Conservation (phyloP, 2,888 invertebrate genomes). For the Poecilobothrus nobilitatus region DNA sequence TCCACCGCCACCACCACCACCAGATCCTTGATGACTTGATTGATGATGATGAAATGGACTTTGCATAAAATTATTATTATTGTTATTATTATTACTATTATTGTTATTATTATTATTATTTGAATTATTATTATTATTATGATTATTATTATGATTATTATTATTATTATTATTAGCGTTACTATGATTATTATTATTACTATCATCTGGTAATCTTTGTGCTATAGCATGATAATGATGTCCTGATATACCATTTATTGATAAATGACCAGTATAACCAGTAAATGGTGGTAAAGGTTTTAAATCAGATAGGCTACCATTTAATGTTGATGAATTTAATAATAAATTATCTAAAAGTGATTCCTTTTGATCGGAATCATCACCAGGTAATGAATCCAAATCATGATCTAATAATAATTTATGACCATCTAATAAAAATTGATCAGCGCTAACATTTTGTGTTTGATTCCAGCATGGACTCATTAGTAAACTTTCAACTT, state of each 20-base stretch:
- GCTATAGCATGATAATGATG: constrained; percentile 83
- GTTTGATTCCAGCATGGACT: constrained; percentile 61
- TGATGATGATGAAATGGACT: constrained; percentile 27
- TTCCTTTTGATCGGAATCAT: constrained; percentile 40
- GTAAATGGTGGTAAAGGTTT: constrained; percentile 82
- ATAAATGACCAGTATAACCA: constrained; percentile 74
- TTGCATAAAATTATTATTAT: constrained; percentile 22
- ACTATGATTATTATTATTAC: constrained; percentile 69
- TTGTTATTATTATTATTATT: constrained; percentile 1
- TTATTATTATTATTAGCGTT: constrained; percentile 54
- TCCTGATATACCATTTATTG: constrained; percentile 80
- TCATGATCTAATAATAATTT: constrained; percentile 52
- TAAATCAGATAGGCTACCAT: constrained; percentile 62
- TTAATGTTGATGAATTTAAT: constrained; percentile 48
- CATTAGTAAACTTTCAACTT: constrained; percentile 64
- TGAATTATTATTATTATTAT: constrained; percentile 15
- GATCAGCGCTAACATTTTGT: constrained; percentile 45
- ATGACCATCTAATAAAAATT: constrained; percentile 49
- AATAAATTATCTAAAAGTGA: constrained; percentile 59
- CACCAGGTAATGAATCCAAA: constrained; percentile 47
- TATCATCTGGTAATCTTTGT: constrained; percentile 63
- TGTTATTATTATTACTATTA: constrained; percentile 8
- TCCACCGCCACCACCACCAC: constrained; percentile 26
- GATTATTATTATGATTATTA: constrained; percentile 7
- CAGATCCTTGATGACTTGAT: constrained; percentile 20